Conservation (phyloP, 2,113 vertebrate genomes). For the Onychostruthus taczanowskii region DNA sequence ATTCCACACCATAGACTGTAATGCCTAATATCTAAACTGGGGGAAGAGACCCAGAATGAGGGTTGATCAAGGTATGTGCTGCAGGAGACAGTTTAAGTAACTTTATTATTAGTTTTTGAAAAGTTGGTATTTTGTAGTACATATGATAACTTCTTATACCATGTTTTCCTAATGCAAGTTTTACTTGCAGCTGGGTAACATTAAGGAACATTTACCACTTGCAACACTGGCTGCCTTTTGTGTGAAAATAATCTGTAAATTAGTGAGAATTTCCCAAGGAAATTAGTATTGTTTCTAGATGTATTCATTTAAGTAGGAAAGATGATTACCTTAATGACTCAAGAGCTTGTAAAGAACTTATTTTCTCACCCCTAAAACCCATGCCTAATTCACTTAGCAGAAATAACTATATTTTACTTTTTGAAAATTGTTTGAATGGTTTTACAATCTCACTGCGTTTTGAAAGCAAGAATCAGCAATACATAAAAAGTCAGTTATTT, state of each 20-base stretch:
- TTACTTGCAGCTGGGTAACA: neutral
- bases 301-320: neutral
- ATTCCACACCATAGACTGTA: neutral
- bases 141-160: neutral
- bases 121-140: neutral
- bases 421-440: neutral
- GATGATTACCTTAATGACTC: neutral
- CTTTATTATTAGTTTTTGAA: neutral
- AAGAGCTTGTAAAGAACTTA: neutral
- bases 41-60: neutral
- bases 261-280: neutral
- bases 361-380: neutral
- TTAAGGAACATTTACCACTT: neutral
- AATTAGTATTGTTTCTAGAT: neutral
- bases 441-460: neutral
- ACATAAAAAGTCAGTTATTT: neutral
- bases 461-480: neutral
- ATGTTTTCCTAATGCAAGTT: neutral
- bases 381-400: neutral
- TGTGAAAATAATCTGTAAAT: neutral
- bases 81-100: neutral
- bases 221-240: neutral
- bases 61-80: rapidly evolving
- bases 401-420: neutral
- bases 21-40: neutral